These are phyloP conservation scores for Carassius carassius DNA, from an alignment of 2,113 vertebrate species.

Conservation along the genomic window DNA sequence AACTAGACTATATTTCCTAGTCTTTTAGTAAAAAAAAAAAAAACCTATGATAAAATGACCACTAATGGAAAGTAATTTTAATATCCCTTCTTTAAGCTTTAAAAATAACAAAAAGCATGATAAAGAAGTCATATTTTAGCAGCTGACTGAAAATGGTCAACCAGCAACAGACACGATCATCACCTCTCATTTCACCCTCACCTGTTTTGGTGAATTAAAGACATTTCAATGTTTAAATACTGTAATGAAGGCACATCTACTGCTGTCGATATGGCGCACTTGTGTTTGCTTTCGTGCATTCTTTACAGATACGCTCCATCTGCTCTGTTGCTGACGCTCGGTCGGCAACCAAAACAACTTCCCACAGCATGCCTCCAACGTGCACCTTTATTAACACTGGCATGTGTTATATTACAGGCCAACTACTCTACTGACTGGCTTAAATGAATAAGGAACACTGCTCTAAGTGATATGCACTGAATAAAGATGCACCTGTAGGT, in stretches of 20 bases:
- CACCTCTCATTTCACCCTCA: background rate
- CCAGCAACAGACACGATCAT: background rate
- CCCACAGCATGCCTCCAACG: constrained; percentile 29
- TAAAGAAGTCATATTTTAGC: background rate
- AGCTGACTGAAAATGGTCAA: background rate
- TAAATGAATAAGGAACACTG: constrained; percentile 47
- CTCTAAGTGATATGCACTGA: constrained; percentile 41
- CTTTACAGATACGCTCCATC: constrained; percentile 32
- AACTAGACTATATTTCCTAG: no score
- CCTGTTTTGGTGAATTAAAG: background rate
- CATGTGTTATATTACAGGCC: constrained; percentile 44
- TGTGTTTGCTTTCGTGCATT: constrained; percentile 45
- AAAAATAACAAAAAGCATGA: background rate
- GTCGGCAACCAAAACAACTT: constrained; percentile 36
- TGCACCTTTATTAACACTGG: constrained; percentile 48
- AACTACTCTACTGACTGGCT: constrained; percentile 33
- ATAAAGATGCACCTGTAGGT: constrained; percentile 28
- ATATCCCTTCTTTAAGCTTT: background rate
- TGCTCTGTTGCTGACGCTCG: constrained; percentile 17
- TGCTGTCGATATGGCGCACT: constrained; percentile 6
- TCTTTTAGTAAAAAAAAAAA: no score
- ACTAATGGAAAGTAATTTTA: no score
- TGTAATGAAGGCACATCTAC: constrained; percentile 22
- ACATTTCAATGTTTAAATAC: background rate
- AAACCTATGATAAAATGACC: no score